A percentile compares a stretch with the other conserved stretches of the same genome.
These are phyloP conservation scores for Umimayanthus kanabou DNA, from an alignment of 92 coral and sea anemone species.

Conservation along the genomic window DNA sequence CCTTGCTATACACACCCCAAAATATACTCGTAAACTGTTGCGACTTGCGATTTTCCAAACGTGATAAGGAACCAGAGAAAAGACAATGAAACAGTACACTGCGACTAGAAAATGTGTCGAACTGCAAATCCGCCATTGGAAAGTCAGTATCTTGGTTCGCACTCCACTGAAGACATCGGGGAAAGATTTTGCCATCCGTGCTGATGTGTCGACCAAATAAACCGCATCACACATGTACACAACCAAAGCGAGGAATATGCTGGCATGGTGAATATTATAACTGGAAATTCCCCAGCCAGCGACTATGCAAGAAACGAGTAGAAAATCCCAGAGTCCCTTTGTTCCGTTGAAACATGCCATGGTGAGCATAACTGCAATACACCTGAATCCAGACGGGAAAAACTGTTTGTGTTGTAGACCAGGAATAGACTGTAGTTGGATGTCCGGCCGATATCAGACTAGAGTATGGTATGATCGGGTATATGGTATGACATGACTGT, in stretches of 20 bases:
- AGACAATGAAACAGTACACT: not conserved
- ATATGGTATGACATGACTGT: constrained; percentile 4
- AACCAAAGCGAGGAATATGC: constrained; percentile 41
- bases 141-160: not conserved
- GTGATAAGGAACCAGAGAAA: constrained; percentile 29
- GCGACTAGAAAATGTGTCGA: not conserved
- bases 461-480: not conserved
- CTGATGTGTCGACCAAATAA: constrained; percentile 40
- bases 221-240: constrained; percentile 58
- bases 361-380: not conserved
- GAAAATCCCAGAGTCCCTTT: constrained; percentile 42
- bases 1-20: constrained; percentile 16
- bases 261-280: constrained; percentile 16
- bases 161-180: constrained; percentile 2
- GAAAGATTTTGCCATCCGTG: constrained; percentile 34
- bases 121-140: constrained; percentile 1
- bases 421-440: not conserved
- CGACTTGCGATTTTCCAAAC: constrained; percentile 24
- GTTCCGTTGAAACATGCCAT: not conserved
- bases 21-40: constrained; percentile 8
- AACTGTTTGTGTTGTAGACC: not conserved
- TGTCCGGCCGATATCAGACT: not conserved
- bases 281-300: constrained; percentile 43
- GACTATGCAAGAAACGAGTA: constrained; percentile 9
- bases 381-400: too few relatives aligned